Percentiles rank a stretch among this genome's conserved stretches.
Evolutionary conservation across 1,140 invertebrate species (phyloP).

Genomic region (Pentalonia nigronervosa): DNA sequence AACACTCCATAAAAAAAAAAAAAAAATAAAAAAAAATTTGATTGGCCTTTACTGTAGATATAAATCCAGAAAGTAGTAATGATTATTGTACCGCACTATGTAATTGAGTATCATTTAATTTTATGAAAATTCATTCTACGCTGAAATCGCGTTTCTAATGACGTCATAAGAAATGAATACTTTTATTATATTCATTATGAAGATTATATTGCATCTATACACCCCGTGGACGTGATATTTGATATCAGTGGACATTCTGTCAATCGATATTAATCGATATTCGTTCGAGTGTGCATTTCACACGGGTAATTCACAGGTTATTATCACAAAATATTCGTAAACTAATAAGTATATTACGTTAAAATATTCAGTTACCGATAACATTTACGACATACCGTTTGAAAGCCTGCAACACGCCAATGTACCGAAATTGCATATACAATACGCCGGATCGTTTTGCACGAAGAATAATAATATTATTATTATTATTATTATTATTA

Average conservation of each 20-base stretch:
- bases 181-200: neutral
- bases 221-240: neutral
- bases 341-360: neutral
- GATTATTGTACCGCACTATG: no score
- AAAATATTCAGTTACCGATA: neutral
- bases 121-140: neutral
- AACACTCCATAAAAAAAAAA: neutral
- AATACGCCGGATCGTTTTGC: neutral
- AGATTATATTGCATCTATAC: neutral
- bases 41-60: no score
- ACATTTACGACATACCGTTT: neutral
- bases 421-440: neutral
- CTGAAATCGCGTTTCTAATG: neutral
- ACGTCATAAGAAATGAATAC: neutral
- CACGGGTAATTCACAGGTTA: neutral
- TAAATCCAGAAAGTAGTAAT: neutral
- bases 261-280: neutral
- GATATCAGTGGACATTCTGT: neutral
- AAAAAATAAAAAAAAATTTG: no score
- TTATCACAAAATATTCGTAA: neutral
- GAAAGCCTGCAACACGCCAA: neutral
- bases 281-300: neutral
- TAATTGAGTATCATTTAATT: neutral
- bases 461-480: neutral
- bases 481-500: neutral